A percentile compares a stretch with the other conserved stretches of the same genome.
Conservation (phyloP, 2,113 vertebrate genomes). For the Sinocyclocheilus anshuiensis region DNA sequence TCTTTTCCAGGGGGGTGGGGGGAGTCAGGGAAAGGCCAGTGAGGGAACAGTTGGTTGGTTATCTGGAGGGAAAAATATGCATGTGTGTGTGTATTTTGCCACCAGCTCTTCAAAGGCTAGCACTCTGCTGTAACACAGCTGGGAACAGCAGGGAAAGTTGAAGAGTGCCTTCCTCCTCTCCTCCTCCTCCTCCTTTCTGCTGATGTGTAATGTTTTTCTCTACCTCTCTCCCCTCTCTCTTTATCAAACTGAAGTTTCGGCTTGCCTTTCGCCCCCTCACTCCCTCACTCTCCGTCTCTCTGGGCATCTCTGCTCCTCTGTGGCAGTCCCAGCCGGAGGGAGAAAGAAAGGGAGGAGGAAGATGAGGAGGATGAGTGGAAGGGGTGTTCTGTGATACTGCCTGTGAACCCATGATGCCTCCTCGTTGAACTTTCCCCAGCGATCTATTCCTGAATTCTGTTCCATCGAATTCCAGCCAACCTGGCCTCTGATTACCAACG, state of each 20-base stretch:
- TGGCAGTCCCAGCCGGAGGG: slow-evolving; percentile 67
- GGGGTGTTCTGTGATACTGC: slow-evolving; percentile 68
- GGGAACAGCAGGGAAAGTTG: slow-evolving; percentile 74
- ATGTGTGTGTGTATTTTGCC: slow-evolving; percentile 68
- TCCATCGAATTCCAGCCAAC: slow-evolving; percentile 26
- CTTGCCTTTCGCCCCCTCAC: slow-evolving; percentile 60
- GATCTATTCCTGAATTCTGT: slow-evolving; percentile 17
- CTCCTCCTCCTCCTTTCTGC: slow-evolving; percentile 65
- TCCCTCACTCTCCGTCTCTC: slow-evolving; percentile 66
- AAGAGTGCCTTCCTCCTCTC: slow-evolving; percentile 69
- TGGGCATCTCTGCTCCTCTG: slow-evolving; percentile 73
- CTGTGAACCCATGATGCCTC: slow-evolving; percentile 68
- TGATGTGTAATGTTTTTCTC: slow-evolving; percentile 66
- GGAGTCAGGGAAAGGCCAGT: slow-evolving; percentile 56
- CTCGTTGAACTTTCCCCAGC: slow-evolving; percentile 52
- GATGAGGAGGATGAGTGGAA: slow-evolving; percentile 52
- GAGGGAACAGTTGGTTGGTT: slow-evolving; percentile 59
- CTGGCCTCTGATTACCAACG: slow-evolving; percentile 1
- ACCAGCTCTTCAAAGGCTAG: slow-evolving; percentile 77
- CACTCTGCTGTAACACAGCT: slow-evolving; percentile 74
- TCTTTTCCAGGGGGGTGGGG: slow-evolving; percentile 28
- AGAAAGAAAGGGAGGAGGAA: slow-evolving; percentile 43
- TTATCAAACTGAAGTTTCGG: slow-evolving; percentile 37
- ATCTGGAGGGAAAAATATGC: slow-evolving; percentile 51
- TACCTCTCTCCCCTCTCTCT: slow-evolving; percentile 38